Conservation (phyloP, 1,140 invertebrate genomes). For the Heliconius hermathena region DNA sequence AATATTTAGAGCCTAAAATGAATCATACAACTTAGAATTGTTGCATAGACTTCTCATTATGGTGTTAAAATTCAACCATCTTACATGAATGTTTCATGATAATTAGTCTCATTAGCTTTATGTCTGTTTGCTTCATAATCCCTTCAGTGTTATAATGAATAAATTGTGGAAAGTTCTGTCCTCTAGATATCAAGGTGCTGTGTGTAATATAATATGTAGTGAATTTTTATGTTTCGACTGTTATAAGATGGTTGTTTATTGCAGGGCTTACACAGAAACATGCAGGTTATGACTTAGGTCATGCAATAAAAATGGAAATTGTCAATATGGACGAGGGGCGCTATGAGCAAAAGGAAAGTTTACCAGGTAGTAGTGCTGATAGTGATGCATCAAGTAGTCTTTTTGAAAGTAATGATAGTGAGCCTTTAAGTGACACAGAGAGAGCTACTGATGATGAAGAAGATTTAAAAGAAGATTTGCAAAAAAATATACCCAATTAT, state of each 20-base stretch:
- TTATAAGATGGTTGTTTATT: slow-evolving; percentile 50
- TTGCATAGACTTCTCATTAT: slow-evolving; percentile 52
- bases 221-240: slow-evolving; percentile 1
- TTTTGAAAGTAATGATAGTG: slow-evolving; percentile 66
- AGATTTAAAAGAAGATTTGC: slow-evolving; percentile 71
- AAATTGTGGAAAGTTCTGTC: slow-evolving; percentile 67
- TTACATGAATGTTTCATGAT: slow-evolving; percentile 50
- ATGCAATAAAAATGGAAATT: slow-evolving; percentile 77
- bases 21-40: slow-evolving; percentile 44
- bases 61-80: slow-evolving; percentile 58
- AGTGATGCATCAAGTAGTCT: slow-evolving; percentile 67
- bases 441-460: slow-evolving; percentile 68
- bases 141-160: slow-evolving; percentile 53
- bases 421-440: slow-evolving; percentile 59
- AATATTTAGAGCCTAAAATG: slow-evolving; percentile 38
- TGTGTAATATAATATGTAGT: slow-evolving; percentile 37
- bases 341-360: slow-evolving; percentile 65
- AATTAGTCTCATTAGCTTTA: slow-evolving; percentile 64
- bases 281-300: slow-evolving; percentile 69
- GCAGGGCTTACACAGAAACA: slow-evolving; percentile 63
- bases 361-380: slow-evolving; percentile 65
- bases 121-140: slow-evolving; percentile 58
- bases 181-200: slow-evolving; percentile 57
- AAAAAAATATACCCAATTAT: slow-evolving; percentile 72
- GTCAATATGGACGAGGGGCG: slow-evolving; percentile 67